Conservation (phyloP, 2,113 vertebrate genomes). For the Proterorhinus semilunaris region DNA sequence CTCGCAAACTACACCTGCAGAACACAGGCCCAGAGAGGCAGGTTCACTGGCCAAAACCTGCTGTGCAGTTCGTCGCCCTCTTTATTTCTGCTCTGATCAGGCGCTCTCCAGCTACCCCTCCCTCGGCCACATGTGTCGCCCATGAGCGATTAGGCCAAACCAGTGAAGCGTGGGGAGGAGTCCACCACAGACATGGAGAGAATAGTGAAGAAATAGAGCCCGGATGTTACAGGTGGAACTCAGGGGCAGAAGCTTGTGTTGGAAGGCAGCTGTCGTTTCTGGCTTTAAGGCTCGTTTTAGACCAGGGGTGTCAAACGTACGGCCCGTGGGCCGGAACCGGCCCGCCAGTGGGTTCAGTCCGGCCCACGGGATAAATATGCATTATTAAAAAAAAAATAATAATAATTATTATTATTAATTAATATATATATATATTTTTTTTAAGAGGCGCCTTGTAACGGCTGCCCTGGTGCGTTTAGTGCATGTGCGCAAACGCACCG, state of each 20-base stretch:
- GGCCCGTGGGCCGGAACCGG: too few species aligned
- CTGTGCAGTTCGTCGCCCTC: neutral
- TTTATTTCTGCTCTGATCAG: neutral
- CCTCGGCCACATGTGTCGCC: constrained; percentile 1
- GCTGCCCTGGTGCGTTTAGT: too few species aligned
- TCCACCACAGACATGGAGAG: neutral
- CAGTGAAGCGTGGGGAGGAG: neutral
- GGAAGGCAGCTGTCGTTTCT: constrained; percentile 42
- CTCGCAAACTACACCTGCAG: constrained; percentile 3
- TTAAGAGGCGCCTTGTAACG: too few species aligned
- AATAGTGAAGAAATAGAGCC: too few species aligned
- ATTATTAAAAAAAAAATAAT: too few species aligned
- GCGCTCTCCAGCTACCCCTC: neutral
- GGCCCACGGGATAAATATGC: too few species aligned
- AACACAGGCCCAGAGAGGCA: neutral
- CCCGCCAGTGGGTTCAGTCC: too few species aligned
- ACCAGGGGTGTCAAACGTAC: too few species aligned
- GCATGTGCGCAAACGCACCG: too few species aligned
- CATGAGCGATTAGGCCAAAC: constrained; percentile 3
- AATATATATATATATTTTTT: too few species aligned
- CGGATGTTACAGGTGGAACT: too few species aligned
- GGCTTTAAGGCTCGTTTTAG: constrained; percentile 38
- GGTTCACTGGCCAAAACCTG: neutral
- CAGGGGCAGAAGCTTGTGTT: constrained; percentile 12
- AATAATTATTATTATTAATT: too few species aligned